phyloP scores from a whole-genome alignment of 2,888 invertebrate species.

The Antheraea yamamai region DNA sequence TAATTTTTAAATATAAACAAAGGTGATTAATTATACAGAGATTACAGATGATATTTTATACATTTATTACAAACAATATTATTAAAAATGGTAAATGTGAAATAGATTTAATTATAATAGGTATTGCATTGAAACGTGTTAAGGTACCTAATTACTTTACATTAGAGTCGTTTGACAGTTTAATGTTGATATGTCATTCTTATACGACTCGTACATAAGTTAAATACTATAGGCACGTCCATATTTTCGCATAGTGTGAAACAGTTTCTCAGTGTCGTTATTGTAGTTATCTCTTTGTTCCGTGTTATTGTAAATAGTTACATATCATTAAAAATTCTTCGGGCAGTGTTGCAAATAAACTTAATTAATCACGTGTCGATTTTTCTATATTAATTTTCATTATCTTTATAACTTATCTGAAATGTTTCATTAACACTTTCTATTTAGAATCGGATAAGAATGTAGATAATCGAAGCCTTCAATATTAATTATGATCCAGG shows the following conservation, averaged over 20 bases:
- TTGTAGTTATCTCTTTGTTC: conserved; percentile 22
- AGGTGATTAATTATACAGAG: conserved; percentile 82
- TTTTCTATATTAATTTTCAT: neutral
- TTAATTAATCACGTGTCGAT: conserved; percentile 14
- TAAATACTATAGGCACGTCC: conserved; percentile 32
- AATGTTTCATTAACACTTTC: neutral
- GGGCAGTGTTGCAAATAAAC: conserved; percentile 59
- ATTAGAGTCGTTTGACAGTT: neutral
- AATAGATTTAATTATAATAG: conserved; percentile 72
- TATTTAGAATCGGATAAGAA: conserved; percentile 23
- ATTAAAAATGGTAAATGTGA: conserved; percentile 74
- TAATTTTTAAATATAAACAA: conserved; percentile 82
- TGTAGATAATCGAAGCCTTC: conserved; percentile 24
- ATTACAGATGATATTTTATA: conserved; percentile 83
- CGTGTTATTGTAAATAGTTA: conserved; percentile 55
- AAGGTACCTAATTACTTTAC: conserved; percentile 46
- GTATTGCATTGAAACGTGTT: conserved; percentile 58
- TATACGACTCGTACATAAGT: neutral
- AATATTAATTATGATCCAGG: conserved; percentile 37
- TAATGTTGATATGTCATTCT: neutral
- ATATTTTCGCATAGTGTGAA: conserved; percentile 28
- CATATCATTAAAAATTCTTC: conserved; percentile 68
- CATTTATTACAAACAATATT: conserved; percentile 82
- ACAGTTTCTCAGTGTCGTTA: conserved; percentile 51
- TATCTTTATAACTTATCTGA: neutral